Base-by-base conservation (phyloP, 2,888 invertebrate genomes). In the Hirtodrosophila alboralis region DNA sequence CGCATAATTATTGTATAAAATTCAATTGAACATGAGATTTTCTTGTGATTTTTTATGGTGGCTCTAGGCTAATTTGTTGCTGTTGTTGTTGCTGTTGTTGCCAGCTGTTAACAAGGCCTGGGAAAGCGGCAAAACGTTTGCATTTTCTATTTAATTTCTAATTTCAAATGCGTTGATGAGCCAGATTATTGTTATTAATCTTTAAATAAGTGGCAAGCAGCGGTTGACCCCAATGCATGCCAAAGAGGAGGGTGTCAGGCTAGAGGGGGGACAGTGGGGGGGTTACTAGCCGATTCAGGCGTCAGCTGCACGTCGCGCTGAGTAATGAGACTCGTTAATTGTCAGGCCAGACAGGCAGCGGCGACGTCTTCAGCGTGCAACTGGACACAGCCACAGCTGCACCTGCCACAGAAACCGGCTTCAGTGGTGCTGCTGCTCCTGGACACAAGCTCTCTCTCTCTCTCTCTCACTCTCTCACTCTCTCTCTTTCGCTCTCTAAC, bases 311-410 rank as follows among this genome's bases (percentile, higher is more conserved):
- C 49, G 54, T 51, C 36, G 47, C 62, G 47, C 62, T 68, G 75
- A 69, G 62, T 71, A 71, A 71, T 71, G 70, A 74, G 70, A 62
- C 70, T 74, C 75, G 69, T 71, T 74, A 74, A 74, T 71, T 71
- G 75, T 69, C 61, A 52, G 69, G 37, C 67, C 74, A 74, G 75
- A 63, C 61, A 52, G 69, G 37, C 67, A 34, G 56, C 45, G 26
- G 61, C 36, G 27, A 33, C 26, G 10, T 30, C 40, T 41, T 53
- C 62, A 21, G 36, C 61, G n/a, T n/a, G 47, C 61, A 59, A 60
- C 51, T 62, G 60, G 49, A 28, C 60, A 40, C 48, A 37, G 40
- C 40, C 49, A 27, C 44, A 45, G 52, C 36, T 74, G 74, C 75
- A 63, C 59, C 70, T 74, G 75, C 70, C 70, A 40, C 18, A 18